Evolutionary conservation across 2,888 invertebrate species (phyloP).

Genomic region (Hofmannophila pseudospretella): DNA sequence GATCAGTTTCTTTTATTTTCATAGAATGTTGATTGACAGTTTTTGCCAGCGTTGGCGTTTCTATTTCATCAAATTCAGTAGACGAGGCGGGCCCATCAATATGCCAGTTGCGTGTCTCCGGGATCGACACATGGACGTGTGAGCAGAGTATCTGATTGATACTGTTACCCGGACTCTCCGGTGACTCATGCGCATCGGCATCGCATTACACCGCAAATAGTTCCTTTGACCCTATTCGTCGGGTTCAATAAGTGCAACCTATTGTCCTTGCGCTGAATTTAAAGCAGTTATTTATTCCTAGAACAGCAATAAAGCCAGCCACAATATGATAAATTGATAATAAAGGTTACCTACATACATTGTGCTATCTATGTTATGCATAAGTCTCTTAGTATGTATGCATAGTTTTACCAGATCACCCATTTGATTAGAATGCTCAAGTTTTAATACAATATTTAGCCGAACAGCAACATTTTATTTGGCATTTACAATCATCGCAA

Average conservation of each 20-base stretch:
- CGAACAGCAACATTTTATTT: too few relatives aligned
- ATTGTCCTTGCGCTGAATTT: conserved; percentile 68
- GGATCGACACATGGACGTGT: conserved; percentile 53
- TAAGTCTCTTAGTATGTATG: too few relatives aligned
- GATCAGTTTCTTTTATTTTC: neutral
- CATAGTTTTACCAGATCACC: too few relatives aligned
- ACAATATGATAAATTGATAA: conserved; percentile 17
- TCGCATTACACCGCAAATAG: conserved; percentile 53
- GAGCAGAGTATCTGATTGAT: conserved; percentile 56
- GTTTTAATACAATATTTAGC: too few relatives aligned
- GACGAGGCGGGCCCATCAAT: conserved; percentile 50
- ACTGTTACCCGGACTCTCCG: conserved; percentile 56
- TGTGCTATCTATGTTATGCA: conserved; percentile 1
- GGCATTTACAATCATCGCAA: too few relatives aligned
- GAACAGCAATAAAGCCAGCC: conserved; percentile 47
- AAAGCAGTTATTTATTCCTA: conserved; percentile 46
- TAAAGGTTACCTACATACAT: conserved; percentile 6
- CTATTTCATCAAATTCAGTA: conserved; percentile 25
- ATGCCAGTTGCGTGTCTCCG: conserved; percentile 45
- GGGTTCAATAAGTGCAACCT: conserved; percentile 55
- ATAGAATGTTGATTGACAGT: conserved; percentile 36
- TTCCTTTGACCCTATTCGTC: conserved; percentile 68
- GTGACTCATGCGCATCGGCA: conserved; percentile 61
- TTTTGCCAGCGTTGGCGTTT: conserved; percentile 40
- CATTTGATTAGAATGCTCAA: too few relatives aligned